A percentile compares a stretch with the other conserved stretches of the same genome.
Conservation (phyloP, 2,113 vertebrate genomes). For the Platanista minor region DNA sequence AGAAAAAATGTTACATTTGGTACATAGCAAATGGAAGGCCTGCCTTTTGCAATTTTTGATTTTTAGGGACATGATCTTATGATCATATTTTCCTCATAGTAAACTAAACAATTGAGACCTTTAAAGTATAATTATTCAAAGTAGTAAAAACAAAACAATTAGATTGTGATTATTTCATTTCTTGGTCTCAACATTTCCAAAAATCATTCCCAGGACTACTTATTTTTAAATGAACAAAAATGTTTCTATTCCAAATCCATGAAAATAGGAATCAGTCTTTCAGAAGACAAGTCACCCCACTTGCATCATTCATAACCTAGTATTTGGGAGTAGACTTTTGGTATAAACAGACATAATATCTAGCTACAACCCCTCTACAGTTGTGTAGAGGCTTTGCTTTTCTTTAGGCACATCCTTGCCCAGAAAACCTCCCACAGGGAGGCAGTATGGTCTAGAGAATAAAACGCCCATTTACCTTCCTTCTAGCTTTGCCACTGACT, state of each 20-base stretch:
- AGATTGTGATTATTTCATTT: slow-evolving; percentile 22
- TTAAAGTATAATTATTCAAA: slow-evolving; percentile 36
- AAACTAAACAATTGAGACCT: background rate
- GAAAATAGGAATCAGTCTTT: background rate
- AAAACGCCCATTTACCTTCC: background rate
- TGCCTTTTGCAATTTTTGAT: background rate
- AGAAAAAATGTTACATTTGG: background rate
- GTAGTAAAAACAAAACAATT: slow-evolving; percentile 34
- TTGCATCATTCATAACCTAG: background rate
- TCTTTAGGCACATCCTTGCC: background rate
- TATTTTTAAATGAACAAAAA: slow-evolving; percentile 26
- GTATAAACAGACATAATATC: background rate
- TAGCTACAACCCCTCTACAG: background rate
- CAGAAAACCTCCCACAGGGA: slow-evolving; percentile 64
- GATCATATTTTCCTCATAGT: background rate
- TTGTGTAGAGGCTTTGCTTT: background rate
- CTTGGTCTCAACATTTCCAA: slow-evolving; percentile 33
- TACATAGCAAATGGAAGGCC: background rate
- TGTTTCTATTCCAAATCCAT: background rate
- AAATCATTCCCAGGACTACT: background rate
- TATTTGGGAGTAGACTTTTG: background rate
- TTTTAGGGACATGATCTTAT: background rate
- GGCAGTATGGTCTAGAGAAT: slow-evolving; percentile 67
- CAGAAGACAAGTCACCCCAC: background rate
- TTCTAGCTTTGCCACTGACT: background rate